Conservation (phyloP, 2,797 vertebrate species). For the Rhynchonycteris naso region DNA sequence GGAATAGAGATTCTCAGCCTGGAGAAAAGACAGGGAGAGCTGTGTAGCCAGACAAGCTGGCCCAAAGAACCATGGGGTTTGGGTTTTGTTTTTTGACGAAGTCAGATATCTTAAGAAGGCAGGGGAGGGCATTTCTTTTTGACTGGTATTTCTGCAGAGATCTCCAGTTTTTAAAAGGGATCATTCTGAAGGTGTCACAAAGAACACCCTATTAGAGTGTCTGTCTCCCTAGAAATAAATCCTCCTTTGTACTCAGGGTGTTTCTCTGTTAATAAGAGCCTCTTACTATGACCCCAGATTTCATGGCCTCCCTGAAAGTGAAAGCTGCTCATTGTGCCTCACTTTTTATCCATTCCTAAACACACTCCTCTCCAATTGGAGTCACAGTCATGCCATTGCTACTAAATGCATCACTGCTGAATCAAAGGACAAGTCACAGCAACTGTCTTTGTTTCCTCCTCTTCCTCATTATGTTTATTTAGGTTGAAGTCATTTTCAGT, state of each 20-base stretch:
- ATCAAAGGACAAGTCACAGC: not conserved
- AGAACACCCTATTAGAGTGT: conserved; percentile 63
- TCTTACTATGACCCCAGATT: conserved; percentile 62
- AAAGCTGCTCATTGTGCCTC: conserved; percentile 52
- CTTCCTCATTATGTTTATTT: conserved; percentile 20
- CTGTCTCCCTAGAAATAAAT: conserved; percentile 68
- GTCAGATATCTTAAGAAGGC: conserved; percentile 51
- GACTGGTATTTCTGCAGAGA: conserved; percentile 46
- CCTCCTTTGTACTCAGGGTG: conserved; percentile 71
- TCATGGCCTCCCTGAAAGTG: conserved; percentile 39
- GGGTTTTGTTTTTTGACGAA: conserved; percentile 21
- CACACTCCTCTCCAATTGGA: not conserved
- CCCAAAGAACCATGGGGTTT: not conserved
- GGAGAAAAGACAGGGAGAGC: not conserved
- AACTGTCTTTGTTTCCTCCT: not conserved
- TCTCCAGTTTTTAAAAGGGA: conserved; percentile 52
- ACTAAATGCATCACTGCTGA: not conserved
- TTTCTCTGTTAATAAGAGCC: conserved; percentile 71
- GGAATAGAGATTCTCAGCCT: not conserved
- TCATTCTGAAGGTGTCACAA: conserved; percentile 72
- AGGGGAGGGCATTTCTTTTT: conserved; percentile 30
- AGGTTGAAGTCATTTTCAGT: not conserved
- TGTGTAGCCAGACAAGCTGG: not conserved
- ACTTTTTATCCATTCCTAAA: not conserved
- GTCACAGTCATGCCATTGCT: not conserved